Evolutionary conservation across 2,888 invertebrate species (phyloP).

Genomic region (Agrochola litura): DNA sequence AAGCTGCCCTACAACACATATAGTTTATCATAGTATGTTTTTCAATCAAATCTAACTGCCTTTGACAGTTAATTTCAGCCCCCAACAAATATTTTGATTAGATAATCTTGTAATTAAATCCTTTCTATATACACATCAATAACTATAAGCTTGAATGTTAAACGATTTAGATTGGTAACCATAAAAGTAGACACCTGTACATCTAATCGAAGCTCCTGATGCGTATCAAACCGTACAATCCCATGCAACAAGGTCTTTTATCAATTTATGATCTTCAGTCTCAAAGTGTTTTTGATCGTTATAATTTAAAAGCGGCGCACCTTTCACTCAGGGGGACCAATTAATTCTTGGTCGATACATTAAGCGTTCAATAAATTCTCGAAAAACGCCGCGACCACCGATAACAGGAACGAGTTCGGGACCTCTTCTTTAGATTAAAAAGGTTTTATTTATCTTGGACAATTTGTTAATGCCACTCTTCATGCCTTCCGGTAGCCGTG

Average conservation of each 20-base stretch:
- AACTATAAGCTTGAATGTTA: constrained; percentile 21
- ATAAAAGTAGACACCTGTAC: constrained; percentile 43
- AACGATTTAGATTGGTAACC: constrained; percentile 33
- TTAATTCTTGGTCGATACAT: constrained; percentile 86
- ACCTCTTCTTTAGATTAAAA: constrained; percentile 84
- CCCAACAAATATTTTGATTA: constrained; percentile 16
- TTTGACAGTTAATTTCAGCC: background rate
- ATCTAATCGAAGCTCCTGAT: constrained; percentile 53
- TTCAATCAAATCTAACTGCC: background rate
- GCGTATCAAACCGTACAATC: constrained; percentile 54
- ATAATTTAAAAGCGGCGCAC: constrained; percentile 82
- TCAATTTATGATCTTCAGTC: constrained; percentile 75
- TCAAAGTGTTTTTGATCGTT: constrained; percentile 82
- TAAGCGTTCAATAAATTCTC: constrained; percentile 86
- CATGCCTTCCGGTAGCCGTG: constrained; percentile 87
- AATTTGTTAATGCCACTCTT: constrained; percentile 90
- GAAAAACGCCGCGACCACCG: constrained; percentile 77
- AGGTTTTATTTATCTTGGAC: constrained; percentile 89
- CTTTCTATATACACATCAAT: background rate
- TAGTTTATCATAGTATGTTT: background rate
- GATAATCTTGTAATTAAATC: background rate
- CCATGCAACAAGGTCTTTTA: constrained; percentile 68
- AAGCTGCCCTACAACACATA: background rate
- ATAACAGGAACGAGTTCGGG: constrained; percentile 81
- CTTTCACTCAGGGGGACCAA: constrained; percentile 84